Evolutionary conservation across 2,797 vertebrate genomes (phyloP).

Genomic region (Thaleichthys pacificus): DNA sequence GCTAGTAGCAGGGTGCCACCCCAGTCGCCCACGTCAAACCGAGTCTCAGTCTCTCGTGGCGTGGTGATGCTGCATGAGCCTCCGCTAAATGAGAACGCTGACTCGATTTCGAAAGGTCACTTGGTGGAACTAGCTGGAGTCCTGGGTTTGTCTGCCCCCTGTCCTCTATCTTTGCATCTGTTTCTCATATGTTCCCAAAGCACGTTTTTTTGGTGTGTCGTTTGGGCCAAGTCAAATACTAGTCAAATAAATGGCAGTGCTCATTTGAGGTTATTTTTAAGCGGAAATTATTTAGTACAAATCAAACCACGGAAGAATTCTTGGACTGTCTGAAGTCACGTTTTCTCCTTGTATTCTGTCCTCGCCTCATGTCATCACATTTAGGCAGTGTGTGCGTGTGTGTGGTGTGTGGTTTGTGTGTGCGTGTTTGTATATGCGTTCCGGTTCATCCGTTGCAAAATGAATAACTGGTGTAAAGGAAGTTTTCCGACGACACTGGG

Average conservation of each 20-base stretch:
- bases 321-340: background rate
- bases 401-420: background rate
- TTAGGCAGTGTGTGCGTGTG: no score
- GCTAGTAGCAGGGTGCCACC: conserved; percentile 16
- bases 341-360: background rate
- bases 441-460: background rate
- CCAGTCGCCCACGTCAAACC: conserved; percentile 8
- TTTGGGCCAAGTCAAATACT: conserved; percentile 10
- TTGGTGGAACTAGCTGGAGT: conserved; percentile 17
- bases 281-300: background rate
- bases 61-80: conserved; percentile 28
- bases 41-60: conserved; percentile 14
- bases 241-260: background rate
- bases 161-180: conserved; percentile 2
- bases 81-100: conserved; percentile 11
- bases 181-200: background rate
- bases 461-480: background rate
- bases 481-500: no score
- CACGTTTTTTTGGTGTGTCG: conserved; percentile 16
- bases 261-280: no score
- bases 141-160: conserved; percentile 20
- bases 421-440: background rate
- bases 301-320: background rate
- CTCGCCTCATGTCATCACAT: no score
- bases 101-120: conserved; percentile 30